phyloP scores from a whole-genome alignment of 2,888 invertebrate species.

The Chydorus sphaericus region DNA sequence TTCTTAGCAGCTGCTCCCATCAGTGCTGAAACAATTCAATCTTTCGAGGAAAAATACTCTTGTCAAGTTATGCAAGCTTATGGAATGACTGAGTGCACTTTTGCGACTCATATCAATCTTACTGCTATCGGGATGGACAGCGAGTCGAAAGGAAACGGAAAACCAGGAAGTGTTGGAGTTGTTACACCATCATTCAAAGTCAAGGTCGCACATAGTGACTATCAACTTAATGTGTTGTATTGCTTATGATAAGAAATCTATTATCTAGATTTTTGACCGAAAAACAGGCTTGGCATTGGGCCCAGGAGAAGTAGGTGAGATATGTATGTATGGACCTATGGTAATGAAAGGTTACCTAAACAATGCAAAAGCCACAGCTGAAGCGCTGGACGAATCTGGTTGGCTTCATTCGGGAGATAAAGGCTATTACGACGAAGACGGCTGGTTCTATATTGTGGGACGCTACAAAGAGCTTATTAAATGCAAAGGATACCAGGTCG shows the following conservation, averaged over 20 bases:
- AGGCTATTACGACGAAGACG: slow-evolving; percentile 62
- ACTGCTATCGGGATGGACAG: no score
- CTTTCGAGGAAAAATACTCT: slow-evolving; percentile 31
- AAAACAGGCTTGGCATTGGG: slow-evolving; percentile 38
- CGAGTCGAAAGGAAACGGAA: slow-evolving; percentile 30
- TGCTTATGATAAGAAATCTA: slow-evolving; percentile 29
- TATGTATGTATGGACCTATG: slow-evolving; percentile 66
- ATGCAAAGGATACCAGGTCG: slow-evolving; percentile 75
- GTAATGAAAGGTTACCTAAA: slow-evolving; percentile 71
- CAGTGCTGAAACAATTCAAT: slow-evolving; percentile 50
- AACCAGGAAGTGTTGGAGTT: slow-evolving; percentile 32
- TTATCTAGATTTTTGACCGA: slow-evolving; percentile 35
- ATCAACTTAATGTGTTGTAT: no score
- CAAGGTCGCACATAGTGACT: no score
- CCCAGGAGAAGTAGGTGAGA: slow-evolving; percentile 50
- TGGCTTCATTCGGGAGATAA: slow-evolving; percentile 68
- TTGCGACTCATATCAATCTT: slow-evolving; percentile 38
- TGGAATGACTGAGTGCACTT: slow-evolving; percentile 64
- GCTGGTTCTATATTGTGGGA: slow-evolving; percentile 65
- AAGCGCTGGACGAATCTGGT: slow-evolving; percentile 51
- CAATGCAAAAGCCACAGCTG: slow-evolving; percentile 45
- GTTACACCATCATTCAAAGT: background rate
- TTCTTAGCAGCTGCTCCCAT: slow-evolving; percentile 72
- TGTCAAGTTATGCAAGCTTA: slow-evolving; percentile 49
- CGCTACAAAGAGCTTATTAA: slow-evolving; percentile 80